Percentiles rank a stretch among this genome's conserved stretches.
Evolutionary conservation across 2,888 invertebrate genomes (phyloP).

Genomic region (Oegoconia quadripuncta): DNA sequence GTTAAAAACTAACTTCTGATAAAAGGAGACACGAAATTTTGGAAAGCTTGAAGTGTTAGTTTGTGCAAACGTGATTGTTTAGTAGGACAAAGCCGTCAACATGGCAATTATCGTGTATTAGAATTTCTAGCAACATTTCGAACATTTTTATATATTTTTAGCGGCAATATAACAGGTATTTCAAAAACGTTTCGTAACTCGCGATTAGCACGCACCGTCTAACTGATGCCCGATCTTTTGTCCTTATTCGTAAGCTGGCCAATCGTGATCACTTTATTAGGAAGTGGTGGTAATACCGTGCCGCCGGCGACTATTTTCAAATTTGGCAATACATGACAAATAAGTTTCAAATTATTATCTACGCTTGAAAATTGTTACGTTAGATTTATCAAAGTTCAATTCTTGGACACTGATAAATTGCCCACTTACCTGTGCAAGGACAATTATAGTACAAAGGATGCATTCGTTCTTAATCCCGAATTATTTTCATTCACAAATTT

Average conservation of each 20-base stretch:
- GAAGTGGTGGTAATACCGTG: conserved; percentile 37
- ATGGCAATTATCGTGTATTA: not conserved
- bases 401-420: too few relatives aligned
- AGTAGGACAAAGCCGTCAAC: too few relatives aligned
- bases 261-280: conserved; percentile 69
- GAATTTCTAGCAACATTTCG: not conserved
- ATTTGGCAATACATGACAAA: conserved; percentile 30
- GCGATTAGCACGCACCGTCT: conserved; percentile 46
- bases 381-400: too few relatives aligned
- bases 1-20: too few relatives aligned
- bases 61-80: not conserved
- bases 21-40: too few relatives aligned
- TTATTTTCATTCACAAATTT: too few relatives aligned
- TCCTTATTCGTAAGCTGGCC: conserved; percentile 49
- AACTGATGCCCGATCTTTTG: conserved; percentile 38
- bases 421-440: too few relatives aligned
- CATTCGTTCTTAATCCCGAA: too few relatives aligned
- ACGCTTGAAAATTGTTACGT: too few relatives aligned
- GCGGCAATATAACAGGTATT: not conserved
- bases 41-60: too few relatives aligned
- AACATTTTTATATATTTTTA: conserved; percentile 1
- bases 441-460: too few relatives aligned
- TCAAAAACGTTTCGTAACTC: conserved; percentile 30
- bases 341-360: conserved; percentile 3
- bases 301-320: conserved; percentile 18